These are phyloP conservation scores for Mesaphorura yosii DNA, from an alignment of 1,140 invertebrate species.

Conservation along the genomic window DNA sequence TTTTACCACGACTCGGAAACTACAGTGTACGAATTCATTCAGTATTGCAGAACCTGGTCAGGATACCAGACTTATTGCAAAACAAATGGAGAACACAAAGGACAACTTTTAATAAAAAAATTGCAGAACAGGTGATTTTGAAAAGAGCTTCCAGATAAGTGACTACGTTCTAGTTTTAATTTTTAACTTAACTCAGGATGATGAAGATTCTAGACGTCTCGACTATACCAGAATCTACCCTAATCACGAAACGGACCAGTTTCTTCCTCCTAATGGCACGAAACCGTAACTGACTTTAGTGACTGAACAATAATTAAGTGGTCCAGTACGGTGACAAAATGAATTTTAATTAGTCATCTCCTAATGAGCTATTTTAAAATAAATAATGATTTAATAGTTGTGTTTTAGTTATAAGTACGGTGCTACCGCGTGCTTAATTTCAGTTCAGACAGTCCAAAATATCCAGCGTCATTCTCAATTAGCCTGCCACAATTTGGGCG, in stretches of 20 bases:
- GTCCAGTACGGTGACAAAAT: too few species aligned
- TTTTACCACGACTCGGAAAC: constrained; percentile 23
- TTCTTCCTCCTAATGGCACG: constrained; percentile 21
- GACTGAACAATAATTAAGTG: too few species aligned
- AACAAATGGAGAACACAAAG: constrained; percentile 15
- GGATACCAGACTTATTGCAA: constrained; percentile 18
- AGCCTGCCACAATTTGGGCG: too few species aligned
- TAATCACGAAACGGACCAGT: constrained; percentile 10
- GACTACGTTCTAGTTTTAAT: neutral
- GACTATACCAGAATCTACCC: constrained; percentile 8
- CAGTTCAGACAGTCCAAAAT: too few species aligned
- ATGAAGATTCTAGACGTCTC: neutral
- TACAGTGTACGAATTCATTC: constrained; percentile 10
- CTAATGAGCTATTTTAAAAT: too few species aligned
- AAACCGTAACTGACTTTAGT: too few species aligned
- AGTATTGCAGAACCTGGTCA: constrained; percentile 22
- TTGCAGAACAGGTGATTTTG: constrained; percentile 17
- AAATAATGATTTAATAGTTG: too few species aligned
- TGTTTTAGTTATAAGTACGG: too few species aligned
- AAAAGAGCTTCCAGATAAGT: neutral
- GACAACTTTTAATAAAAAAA: constrained; percentile 7
- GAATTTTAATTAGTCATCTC: too few species aligned
- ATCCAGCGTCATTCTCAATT: too few species aligned
- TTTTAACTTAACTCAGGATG: constrained; percentile 1
- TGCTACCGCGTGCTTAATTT: too few species aligned